These are phyloP conservation scores for Plebejus anna DNA, from an alignment of 2,888 invertebrate species.

Conservation along the genomic window DNA sequence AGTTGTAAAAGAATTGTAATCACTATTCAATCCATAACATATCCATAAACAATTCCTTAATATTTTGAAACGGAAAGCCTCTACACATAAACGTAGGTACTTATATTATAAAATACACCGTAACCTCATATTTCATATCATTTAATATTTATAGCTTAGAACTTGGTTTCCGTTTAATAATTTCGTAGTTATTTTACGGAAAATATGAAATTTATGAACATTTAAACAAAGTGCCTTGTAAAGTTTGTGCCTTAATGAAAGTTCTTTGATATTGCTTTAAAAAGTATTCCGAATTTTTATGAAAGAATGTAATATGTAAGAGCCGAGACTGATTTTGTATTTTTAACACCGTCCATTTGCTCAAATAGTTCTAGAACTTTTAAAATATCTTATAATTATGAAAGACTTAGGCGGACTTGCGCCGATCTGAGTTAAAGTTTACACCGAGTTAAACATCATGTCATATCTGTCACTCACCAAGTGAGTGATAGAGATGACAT, in stretches of 20 bases:
- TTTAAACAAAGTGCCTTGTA: constrained; percentile 10
- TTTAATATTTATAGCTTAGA: constrained; percentile 19
- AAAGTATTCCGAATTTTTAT: not conserved
- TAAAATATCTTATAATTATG: not conserved
- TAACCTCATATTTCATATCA: constrained; percentile 15
- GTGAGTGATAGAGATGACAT: no score
- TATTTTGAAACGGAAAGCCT: not conserved
- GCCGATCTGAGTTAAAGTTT: no score
- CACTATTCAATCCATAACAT: not conserved
- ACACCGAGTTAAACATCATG: no score
- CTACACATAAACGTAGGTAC: not conserved
- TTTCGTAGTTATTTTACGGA: constrained; percentile 19
- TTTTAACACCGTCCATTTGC: not conserved
- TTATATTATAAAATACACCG: not conserved
- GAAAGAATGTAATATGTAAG: not conserved
- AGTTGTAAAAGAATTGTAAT: not conserved
- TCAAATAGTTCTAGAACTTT: not conserved
- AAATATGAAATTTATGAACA: constrained; percentile 6
- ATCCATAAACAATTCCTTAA: not conserved
- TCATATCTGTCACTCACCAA: no score
- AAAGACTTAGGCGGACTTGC: no score
- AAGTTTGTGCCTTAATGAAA: not conserved
- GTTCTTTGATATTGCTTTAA: not conserved
- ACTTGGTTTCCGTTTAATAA: constrained; percentile 20
- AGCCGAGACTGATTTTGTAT: not conserved